Evolutionary conservation across 2,888 invertebrate genomes (phyloP).

Genomic region (Minunthozetes semirufus): DNA sequence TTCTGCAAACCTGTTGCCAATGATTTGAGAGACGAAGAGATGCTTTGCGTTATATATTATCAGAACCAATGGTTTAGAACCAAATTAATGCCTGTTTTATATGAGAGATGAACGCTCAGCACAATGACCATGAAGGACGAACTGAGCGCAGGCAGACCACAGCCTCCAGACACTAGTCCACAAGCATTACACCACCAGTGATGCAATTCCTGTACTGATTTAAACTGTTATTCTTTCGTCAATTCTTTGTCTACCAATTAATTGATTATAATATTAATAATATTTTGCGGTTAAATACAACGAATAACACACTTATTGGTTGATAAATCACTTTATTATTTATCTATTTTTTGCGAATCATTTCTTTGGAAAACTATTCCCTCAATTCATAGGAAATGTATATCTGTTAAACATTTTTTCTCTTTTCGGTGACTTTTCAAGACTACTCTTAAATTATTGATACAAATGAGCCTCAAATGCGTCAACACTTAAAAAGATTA

Average conservation of each 20-base stretch:
- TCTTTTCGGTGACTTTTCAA: no score
- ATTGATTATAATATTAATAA: no score
- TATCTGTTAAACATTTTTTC: no score
- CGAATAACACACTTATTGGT: no score
- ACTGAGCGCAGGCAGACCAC: background rate
- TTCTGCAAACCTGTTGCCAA: background rate
- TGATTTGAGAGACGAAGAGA: background rate
- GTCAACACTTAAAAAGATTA: no score
- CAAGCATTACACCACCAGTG: background rate
- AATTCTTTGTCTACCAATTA: background rate
- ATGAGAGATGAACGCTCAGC: background rate
- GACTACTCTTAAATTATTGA: no score
- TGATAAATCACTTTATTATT: no score
- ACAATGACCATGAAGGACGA: constrained; percentile 16
- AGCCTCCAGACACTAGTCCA: background rate
- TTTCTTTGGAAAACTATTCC: no score
- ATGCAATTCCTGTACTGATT: background rate
- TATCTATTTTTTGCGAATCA: no score
- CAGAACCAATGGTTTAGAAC: constrained; percentile 3
- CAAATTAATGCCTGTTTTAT: background rate
- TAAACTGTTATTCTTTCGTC: background rate
- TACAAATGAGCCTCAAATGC: no score
- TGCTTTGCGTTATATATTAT: background rate
- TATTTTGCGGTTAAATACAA: no score
- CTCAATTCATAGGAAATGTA: no score